These are phyloP conservation scores for Contarinia nasturtii DNA, from an alignment of 1,140 invertebrate genomes.

Conservation along the genomic window DNA sequence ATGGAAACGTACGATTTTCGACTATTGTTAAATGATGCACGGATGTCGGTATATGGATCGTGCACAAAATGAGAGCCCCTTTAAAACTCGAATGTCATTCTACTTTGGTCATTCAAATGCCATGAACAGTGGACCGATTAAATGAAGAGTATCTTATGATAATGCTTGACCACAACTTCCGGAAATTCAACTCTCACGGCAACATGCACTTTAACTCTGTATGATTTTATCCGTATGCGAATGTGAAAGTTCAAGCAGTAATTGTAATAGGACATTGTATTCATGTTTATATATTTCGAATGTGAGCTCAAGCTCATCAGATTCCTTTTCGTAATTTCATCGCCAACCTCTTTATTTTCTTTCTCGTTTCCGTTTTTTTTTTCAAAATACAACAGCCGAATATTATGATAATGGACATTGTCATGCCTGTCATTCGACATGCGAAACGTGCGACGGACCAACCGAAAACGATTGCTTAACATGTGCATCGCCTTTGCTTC, in stretches of 20 bases:
- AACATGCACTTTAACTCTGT: too few relatives aligned
- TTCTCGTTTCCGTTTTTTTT: not conserved
- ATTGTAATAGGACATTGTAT: not conserved
- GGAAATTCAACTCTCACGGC: not conserved
- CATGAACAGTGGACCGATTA: not conserved
- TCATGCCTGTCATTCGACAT: conserved; percentile 44
- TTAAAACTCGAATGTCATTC: too few relatives aligned
- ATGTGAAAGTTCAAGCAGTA: too few relatives aligned
- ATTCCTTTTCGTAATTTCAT: not conserved
- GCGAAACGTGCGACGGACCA: conserved; percentile 48
- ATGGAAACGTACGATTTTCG: too few relatives aligned
- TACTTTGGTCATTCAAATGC: too few relatives aligned
- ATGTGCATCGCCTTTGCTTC: conserved; percentile 39
- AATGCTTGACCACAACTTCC: not conserved
- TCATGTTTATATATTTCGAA: not conserved
- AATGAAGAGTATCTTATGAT: conserved; percentile 1
- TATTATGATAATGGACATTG: conserved; percentile 49
- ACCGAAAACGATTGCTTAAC: conserved; percentile 45
- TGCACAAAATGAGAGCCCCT: too few relatives aligned
- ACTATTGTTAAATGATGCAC: too few relatives aligned
- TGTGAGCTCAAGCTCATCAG: not conserved
- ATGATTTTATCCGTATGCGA: too few relatives aligned
- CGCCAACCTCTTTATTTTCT: not conserved
- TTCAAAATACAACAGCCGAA: conserved; percentile 29
- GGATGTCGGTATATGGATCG: too few relatives aligned